These are phyloP conservation scores for Meriones unguiculatus DNA, from an alignment of 2,113 vertebrate genomes.

Conservation along the genomic window DNA sequence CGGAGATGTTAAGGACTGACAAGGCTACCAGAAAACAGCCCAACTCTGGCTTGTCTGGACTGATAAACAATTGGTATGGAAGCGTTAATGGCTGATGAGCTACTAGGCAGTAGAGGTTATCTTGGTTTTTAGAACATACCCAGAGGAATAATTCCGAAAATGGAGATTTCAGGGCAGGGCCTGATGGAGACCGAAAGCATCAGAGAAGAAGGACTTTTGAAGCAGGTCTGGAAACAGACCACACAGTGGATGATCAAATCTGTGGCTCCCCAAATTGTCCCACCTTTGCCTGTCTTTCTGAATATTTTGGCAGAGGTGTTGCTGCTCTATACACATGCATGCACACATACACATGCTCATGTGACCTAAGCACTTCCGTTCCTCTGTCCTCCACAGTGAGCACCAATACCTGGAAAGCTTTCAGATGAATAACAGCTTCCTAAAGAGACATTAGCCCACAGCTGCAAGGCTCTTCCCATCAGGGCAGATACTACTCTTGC, in stretches of 20 bases:
- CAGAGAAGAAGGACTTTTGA: neutral
- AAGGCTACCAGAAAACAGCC: neutral
- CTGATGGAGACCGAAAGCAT: neutral
- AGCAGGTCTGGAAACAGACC: slow-evolving; percentile 33
- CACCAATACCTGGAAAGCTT: neutral
- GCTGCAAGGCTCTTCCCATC: neutral
- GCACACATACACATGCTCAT: neutral
- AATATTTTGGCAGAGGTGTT: slow-evolving; percentile 12
- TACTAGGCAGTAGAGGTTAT: neutral
- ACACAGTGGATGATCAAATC: neutral
- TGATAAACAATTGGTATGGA: slow-evolving; percentile 24
- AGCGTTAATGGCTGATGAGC: neutral
- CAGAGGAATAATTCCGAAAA: slow-evolving; percentile 21
- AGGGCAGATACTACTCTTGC: neutral
- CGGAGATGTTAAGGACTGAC: slow-evolving; percentile 3
- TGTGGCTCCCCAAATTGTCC: neutral
- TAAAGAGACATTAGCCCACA: slow-evolving; percentile 7
- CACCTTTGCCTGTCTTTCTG: slow-evolving; percentile 17
- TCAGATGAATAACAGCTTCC: neutral
- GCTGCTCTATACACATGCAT: neutral
- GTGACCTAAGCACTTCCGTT: neutral
- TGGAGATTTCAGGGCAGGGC: slow-evolving; percentile 15
- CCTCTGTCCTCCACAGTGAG: neutral
- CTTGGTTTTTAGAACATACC: neutral
- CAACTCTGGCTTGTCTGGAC: neutral